Evolutionary conservation across 2,797 vertebrate species (phyloP).

Genomic region (Cetoscarus ocellatus): DNA sequence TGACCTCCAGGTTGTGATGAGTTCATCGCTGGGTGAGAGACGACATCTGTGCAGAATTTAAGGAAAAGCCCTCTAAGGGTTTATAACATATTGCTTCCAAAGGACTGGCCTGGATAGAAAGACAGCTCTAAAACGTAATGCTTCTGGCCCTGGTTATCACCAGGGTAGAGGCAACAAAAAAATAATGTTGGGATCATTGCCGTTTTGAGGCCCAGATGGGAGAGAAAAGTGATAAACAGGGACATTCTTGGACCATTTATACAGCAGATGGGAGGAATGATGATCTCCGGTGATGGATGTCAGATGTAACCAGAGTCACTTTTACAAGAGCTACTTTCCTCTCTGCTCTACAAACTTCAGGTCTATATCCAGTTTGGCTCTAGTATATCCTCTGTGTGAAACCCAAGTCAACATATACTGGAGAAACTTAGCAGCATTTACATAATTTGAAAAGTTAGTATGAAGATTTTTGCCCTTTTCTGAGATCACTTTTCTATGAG

Average conservation of each 20-base stretch:
- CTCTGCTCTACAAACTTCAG: slow-evolving; percentile 5
- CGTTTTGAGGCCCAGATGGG: slow-evolving; percentile 30
- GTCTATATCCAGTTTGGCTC: slow-evolving; percentile 11
- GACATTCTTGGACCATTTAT: slow-evolving; percentile 2
- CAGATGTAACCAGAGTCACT: slow-evolving; percentile 4
- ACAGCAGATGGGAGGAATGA: slow-evolving; percentile 23
- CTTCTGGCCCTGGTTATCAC: not conserved
- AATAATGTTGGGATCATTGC: not conserved
- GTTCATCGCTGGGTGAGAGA: too few relatives aligned
- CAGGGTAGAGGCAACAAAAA: not conserved
- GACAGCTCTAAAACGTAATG: too few relatives aligned
- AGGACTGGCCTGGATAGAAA: too few relatives aligned
- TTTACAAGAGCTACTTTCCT: slow-evolving; percentile 5
- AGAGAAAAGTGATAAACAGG: slow-evolving; percentile 25
- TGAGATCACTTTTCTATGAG: not conserved
- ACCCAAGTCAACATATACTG: not conserved
- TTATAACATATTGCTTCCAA: too few relatives aligned
- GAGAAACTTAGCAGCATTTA: not conserved
- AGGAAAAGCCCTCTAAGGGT: too few relatives aligned
- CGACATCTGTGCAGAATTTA: too few relatives aligned
- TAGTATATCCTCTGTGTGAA: not conserved
- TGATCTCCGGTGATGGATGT: slow-evolving; percentile 24
- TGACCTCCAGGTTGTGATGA: too few relatives aligned
- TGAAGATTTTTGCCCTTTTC: not conserved
- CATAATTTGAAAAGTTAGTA: not conserved